These are phyloP conservation scores for Halichondria panicea DNA, from an alignment of 37 sponge, comb jelly and placozoan genomes.

Conservation along the genomic window DNA sequence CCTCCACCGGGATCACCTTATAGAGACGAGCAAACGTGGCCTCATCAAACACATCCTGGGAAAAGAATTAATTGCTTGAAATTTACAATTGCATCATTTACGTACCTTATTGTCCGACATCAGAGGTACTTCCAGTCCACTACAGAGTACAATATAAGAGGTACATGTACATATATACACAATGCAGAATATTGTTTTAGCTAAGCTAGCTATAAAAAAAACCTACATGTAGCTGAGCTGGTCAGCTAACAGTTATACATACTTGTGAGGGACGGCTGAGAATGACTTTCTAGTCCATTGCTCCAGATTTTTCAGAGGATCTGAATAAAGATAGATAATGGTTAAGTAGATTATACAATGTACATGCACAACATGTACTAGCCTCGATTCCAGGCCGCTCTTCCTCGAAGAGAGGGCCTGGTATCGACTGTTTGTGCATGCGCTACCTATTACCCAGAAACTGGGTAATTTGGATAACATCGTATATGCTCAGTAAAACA, in stretches of 20 bases:
- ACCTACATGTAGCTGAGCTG: background rate
- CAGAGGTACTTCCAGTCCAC: no score
- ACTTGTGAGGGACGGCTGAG: slow-evolving; percentile 54
- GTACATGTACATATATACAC: slow-evolving; percentile 40
- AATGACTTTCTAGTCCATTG: slow-evolving; percentile 55
- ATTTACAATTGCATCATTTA: no score
- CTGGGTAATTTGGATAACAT: background rate
- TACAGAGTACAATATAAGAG: background rate
- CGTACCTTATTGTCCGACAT: no score
- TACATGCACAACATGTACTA: no score
- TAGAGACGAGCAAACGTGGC: slow-evolving; percentile 38
- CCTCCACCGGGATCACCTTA: slow-evolving; percentile 68
- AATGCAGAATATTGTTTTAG: slow-evolving; percentile 13
- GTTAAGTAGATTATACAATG: background rate
- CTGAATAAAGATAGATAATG: slow-evolving; percentile 3
- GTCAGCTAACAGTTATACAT: background rate
- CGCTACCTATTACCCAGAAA: no score
- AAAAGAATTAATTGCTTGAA: no score
- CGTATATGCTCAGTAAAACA: background rate
- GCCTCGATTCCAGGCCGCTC: no score
- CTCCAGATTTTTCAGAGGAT: slow-evolving; percentile 58
- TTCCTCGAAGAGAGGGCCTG: no score
- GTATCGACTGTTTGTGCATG: no score
- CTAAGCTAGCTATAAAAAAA: slow-evolving; percentile 20
- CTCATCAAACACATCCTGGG: slow-evolving; percentile 41